Percentiles rank a stretch among this genome's conserved stretches.
Conservation (phyloP, 2,888 invertebrate species). For the Drosophila maculinotata region DNA sequence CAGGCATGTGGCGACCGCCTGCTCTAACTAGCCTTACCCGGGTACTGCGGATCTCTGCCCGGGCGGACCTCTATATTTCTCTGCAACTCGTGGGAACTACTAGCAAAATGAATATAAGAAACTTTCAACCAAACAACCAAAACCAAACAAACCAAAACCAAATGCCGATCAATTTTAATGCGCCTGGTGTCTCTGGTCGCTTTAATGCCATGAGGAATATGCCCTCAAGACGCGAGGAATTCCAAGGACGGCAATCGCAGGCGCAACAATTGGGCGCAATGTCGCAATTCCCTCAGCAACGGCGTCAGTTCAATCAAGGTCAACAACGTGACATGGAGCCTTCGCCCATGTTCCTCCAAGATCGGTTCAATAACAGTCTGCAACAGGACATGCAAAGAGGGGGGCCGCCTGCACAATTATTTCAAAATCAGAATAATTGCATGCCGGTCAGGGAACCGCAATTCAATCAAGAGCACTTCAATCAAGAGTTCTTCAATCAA, state of each 20-base stretch:
- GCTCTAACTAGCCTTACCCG: constrained; percentile 48
- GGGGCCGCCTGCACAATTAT: not conserved
- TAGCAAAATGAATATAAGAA: constrained; percentile 34
- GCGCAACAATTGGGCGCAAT: not conserved
- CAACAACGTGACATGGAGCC: constrained; percentile 2
- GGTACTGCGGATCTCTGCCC: constrained; percentile 57
- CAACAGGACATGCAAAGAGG: not conserved
- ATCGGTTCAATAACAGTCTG: not conserved
- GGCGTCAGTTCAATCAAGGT: not conserved
- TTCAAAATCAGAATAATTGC: not conserved
- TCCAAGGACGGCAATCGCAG: not conserved
- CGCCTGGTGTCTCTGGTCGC: not conserved
- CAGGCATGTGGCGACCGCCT: constrained; percentile 52
- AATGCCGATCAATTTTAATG: not conserved
- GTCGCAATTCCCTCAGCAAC: not conserved
- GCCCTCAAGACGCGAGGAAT: not conserved
- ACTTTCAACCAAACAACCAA: constrained; percentile 17
- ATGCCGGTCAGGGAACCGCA: not conserved
- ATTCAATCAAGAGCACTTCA: constrained; percentile 5
- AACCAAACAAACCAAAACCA: not conserved
- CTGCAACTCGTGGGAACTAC: constrained; percentile 51
- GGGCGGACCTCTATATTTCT: constrained; percentile 45
- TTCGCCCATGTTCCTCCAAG: constrained; percentile 1
- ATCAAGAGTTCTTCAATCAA: no score
- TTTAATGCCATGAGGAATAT: constrained; percentile 13